Evolutionary conservation across 2,797 vertebrate genomes (phyloP).

Genomic region (Anabas testudineus): DNA sequence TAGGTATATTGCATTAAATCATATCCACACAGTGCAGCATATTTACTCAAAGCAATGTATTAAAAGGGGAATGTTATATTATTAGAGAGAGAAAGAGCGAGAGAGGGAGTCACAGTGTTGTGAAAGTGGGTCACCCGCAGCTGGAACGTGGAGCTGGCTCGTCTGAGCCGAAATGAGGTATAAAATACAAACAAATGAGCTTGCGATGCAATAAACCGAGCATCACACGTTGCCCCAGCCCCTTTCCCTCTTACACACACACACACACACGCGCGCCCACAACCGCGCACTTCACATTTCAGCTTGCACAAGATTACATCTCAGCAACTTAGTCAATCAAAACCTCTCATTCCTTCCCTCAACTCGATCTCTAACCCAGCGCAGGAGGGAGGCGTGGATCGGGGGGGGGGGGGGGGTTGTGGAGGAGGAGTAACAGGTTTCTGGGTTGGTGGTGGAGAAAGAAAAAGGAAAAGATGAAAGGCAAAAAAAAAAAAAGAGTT

Average conservation of each 20-base stretch:
- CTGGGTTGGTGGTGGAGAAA: conserved; percentile 25
- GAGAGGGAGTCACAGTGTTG: conserved; percentile 53
- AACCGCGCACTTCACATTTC: conserved; percentile 62
- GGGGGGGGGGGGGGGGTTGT: conserved; percentile 10
- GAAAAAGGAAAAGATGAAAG: conserved; percentile 12
- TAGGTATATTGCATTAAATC: conserved; percentile 74
- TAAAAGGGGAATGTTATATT: conserved; percentile 72
- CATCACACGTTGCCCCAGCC: conserved; percentile 59
- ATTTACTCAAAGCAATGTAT: conserved; percentile 75
- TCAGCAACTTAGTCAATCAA: conserved; percentile 76
- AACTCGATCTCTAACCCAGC: conserved; percentile 59
- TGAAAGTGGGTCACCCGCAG: conserved; percentile 84
- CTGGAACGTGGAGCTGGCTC: conserved; percentile 76
- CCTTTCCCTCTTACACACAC: conserved; percentile 37
- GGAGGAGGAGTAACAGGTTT: conserved; percentile 53
- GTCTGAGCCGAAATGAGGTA: conserved; percentile 84
- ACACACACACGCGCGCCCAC: conserved; percentile 32
- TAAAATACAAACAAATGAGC: conserved; percentile 87
- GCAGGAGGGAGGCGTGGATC: conserved; percentile 18
- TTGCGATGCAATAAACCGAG: conserved; percentile 80
- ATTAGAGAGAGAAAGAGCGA: conserved; percentile 56
- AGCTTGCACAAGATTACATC: conserved; percentile 72
- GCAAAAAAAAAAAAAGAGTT: conserved; percentile 37
- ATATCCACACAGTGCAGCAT: conserved; percentile 55
- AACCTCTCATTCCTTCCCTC: conserved; percentile 60